These are phyloP conservation scores for Mechanitis mazaeus DNA, from an alignment of 2,888 invertebrate genomes.

Conservation along the genomic window DNA sequence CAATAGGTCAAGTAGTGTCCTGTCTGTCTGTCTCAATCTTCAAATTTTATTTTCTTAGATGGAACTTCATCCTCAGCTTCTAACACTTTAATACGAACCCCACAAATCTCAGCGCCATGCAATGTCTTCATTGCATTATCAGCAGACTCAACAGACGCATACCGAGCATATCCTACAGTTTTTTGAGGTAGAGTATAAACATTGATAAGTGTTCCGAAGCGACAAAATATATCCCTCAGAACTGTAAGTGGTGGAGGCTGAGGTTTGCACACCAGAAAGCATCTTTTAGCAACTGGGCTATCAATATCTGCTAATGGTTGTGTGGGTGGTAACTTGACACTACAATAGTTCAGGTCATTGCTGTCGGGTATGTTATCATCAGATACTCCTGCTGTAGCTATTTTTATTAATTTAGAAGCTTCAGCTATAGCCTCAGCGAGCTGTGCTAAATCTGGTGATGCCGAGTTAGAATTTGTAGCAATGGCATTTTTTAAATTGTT, in stretches of 20 bases:
- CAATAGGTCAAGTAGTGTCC: constrained; percentile 21
- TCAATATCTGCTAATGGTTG: constrained; percentile 83
- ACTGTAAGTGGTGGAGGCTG: constrained; percentile 85
- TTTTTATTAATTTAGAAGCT: constrained; percentile 84
- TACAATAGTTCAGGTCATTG: constrained; percentile 74
- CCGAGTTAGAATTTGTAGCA: constrained; percentile 37
- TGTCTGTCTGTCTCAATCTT: constrained; percentile 34
- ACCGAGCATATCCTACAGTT: constrained; percentile 95
- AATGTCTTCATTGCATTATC: constrained; percentile 81
- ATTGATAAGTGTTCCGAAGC: constrained; percentile 93
- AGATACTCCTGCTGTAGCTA: constrained; percentile 66
- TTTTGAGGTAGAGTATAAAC: constrained; percentile 92
- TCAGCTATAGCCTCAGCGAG: constrained; percentile 86
- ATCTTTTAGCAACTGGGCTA: constrained; percentile 79
- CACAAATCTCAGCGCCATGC: constrained; percentile 92
- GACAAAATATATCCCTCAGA: constrained; percentile 90
- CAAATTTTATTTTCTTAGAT: constrained; percentile 44
- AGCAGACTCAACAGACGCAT: constrained; percentile 84
- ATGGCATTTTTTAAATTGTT: constrained; percentile 53
- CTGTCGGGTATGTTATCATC: constrained; percentile 42
- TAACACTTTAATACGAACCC: constrained; percentile 90
- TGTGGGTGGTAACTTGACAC: constrained; percentile 82
- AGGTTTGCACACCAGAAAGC: constrained; percentile 80
- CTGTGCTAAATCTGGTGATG: constrained; percentile 77
- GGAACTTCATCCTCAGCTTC: constrained; percentile 81